Conservation (phyloP, 1,140 invertebrate genomes). For the Tribolium madens region DNA sequence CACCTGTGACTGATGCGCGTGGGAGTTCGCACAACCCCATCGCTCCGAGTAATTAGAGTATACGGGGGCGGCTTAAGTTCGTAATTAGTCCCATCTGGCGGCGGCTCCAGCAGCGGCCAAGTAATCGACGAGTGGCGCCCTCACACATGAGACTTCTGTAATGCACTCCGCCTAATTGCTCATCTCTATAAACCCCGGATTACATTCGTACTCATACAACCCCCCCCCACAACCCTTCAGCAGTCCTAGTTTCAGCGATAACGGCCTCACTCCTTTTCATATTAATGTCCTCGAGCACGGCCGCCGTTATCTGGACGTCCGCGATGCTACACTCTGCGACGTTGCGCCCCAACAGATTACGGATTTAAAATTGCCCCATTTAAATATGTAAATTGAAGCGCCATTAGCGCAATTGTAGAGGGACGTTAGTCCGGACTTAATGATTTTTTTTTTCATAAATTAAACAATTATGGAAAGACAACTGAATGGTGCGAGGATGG, state of each 20-base stretch:
- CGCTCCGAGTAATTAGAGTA: constrained; percentile 37
- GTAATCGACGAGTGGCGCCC: constrained; percentile 61
- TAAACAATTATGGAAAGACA: constrained; percentile 12
- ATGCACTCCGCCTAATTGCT: constrained; percentile 63
- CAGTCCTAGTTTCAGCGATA: constrained; percentile 26
- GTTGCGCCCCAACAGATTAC: constrained; percentile 49
- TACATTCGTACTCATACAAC: constrained; percentile 53
- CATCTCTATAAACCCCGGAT: constrained; percentile 61
- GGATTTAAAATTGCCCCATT: constrained; percentile 52
- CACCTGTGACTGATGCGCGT: constrained; percentile 35
- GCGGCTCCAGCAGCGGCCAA: constrained; percentile 56
- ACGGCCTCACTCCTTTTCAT: constrained; percentile 44
- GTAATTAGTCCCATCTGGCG: constrained; percentile 65
- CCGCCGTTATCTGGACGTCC: constrained; percentile 47
- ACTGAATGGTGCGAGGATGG: constrained; percentile 8
- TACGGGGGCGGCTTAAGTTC: constrained; percentile 61
- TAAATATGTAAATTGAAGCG: constrained; percentile 50
- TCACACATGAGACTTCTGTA: constrained; percentile 64
- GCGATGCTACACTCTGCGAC: constrained; percentile 41
- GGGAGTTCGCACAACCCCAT: constrained; percentile 32
- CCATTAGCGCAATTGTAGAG: constrained; percentile 53
- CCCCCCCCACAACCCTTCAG: constrained; percentile 19
- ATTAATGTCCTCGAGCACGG: constrained; percentile 46
- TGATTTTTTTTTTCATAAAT: constrained; percentile 50
- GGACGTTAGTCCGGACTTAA: constrained; percentile 49